Base-by-base conservation (phyloP, 2,888 invertebrate genomes). In the Dynastes maya region DNA sequence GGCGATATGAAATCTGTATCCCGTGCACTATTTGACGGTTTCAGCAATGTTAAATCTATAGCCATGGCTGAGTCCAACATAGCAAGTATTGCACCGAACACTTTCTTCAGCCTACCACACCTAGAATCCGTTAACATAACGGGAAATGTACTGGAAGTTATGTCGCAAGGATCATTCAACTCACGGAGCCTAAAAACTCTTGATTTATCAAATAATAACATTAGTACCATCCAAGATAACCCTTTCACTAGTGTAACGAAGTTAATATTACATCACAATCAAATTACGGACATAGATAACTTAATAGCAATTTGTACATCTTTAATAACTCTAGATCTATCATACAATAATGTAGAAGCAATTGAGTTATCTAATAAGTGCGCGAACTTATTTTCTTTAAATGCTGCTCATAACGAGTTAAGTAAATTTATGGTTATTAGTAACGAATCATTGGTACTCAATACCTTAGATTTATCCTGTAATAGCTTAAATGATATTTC, bases 191-290 rank as follows among this genome's bases (percentile, higher is more conserved):
- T 67, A 4, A n/a, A 11, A 13, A 45, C 1, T 22, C n/a, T 67
- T 29, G 22, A 45, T 45, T 67, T 67, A 67, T 45, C 65, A 40
- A n/a, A 67, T 29, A 67, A 67, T 13, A 22, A 9, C n/a, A 45
- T 67, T 5, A 67, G 8, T 45, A 8, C 8, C 5, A 67, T 67
- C 37, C 22, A 67, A 22, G 6, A 40, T 5, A 16, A 45, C n/a
- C 40, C 65, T 8, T 22, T 67, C 2, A 5, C 2, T n/a, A n/a
- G n/a, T 8, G 11, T 45, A 45, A 22, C 1, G 2, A 9, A n/a
- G n/a, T 29, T 61, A 11, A 27, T 27, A 27, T 27, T 61, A 9
- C 29, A n/a, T 29, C 27, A 61, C 11, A 63, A 63, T 29, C 8
- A 13, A 32, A 29, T 63, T 29, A 13, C 27, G 11, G 11, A 63